phyloP scores from a whole-genome alignment of 2,797 vertebrate species.

The Sebastes taczanowskii region DNA sequence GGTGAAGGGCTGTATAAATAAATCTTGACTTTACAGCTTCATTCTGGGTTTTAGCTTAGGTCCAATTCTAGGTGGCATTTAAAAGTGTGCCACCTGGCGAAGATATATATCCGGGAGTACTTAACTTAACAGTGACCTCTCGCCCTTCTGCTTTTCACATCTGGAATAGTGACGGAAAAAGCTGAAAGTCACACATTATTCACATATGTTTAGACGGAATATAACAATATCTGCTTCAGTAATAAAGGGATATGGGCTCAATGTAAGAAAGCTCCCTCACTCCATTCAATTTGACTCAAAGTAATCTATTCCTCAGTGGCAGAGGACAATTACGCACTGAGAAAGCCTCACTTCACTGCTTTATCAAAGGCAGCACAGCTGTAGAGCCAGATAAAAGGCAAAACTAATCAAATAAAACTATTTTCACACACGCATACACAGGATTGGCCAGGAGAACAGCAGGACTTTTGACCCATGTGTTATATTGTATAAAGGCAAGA shows the following conservation, averaged over 20 bases:
- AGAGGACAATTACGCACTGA: constrained; percentile 53
- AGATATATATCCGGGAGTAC: constrained; percentile 9
- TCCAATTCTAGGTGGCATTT: constrained; percentile 32
- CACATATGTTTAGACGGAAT: constrained; percentile 14
- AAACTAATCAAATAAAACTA: constrained; percentile 59
- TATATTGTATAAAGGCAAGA: constrained; percentile 22
- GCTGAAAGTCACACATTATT: constrained; percentile 32
- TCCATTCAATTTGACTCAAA: constrained; percentile 38
- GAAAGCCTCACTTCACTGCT: constrained; percentile 41
- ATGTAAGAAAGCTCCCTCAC: constrained; percentile 40
- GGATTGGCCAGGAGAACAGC: constrained; percentile 6
- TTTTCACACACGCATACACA: not conserved
- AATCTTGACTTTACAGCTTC: constrained; percentile 39
- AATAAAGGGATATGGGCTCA: constrained; percentile 33
- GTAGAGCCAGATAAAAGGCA: constrained; percentile 64
- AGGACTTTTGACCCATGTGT: constrained; percentile 48
- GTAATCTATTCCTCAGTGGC: constrained; percentile 49
- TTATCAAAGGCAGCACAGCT: constrained; percentile 68
- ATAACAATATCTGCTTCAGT: constrained; percentile 15
- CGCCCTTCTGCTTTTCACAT: constrained; percentile 27
- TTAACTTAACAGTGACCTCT: constrained; percentile 13
- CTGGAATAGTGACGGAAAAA: constrained; percentile 32
- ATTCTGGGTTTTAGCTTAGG: constrained; percentile 28
- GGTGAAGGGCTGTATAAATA: constrained; percentile 42
- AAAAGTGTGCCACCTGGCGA: constrained; percentile 33